These are phyloP conservation scores for Diaprepes abbreviatus DNA, from an alignment of 2,888 invertebrate genomes.

Conservation along the genomic window DNA sequence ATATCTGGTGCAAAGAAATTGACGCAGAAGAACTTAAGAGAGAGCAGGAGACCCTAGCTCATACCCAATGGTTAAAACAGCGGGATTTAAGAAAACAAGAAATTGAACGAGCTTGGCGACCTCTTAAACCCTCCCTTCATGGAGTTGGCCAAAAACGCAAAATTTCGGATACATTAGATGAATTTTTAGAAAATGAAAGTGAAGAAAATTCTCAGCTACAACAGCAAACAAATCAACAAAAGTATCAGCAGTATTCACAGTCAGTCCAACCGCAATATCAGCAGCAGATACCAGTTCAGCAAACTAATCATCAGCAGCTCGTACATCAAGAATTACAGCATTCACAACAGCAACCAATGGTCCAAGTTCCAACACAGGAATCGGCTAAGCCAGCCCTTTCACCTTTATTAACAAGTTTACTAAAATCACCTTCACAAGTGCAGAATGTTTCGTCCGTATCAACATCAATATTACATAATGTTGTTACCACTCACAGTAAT, in stretches of 20 bases:
- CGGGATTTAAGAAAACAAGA: conserved; percentile 77
- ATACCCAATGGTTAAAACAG: conserved; percentile 75
- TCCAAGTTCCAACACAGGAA: conserved; percentile 15
- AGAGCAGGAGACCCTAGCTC: conserved; percentile 76
- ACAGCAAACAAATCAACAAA: neutral
- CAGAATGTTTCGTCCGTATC: conserved; percentile 63
- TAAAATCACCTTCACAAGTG: conserved; percentile 78
- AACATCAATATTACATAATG: conserved; percentile 66
- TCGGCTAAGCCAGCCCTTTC: conserved; percentile 72
- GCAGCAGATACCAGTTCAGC: conserved; percentile 29
- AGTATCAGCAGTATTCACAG: conserved; percentile 3
- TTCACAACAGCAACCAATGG: conserved; percentile 21
- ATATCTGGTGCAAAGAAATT: conserved; percentile 81
- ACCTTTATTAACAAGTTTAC: conserved; percentile 84
- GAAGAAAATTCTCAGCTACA: conserved; percentile 25
- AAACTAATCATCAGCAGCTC: conserved; percentile 45
- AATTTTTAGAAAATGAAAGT: conserved; percentile 58
- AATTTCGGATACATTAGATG: conserved; percentile 63
- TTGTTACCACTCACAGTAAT: conserved; percentile 66
- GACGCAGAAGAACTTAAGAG: conserved; percentile 80
- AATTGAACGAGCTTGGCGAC: conserved; percentile 74
- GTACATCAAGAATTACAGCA: conserved; percentile 44
- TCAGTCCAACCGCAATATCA: conserved; percentile 13
- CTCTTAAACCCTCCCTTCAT: conserved; percentile 59
- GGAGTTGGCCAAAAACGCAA: conserved; percentile 63